Conservation (phyloP, 1,140 invertebrate species). For the Thaumetopoea pityocampa region DNA sequence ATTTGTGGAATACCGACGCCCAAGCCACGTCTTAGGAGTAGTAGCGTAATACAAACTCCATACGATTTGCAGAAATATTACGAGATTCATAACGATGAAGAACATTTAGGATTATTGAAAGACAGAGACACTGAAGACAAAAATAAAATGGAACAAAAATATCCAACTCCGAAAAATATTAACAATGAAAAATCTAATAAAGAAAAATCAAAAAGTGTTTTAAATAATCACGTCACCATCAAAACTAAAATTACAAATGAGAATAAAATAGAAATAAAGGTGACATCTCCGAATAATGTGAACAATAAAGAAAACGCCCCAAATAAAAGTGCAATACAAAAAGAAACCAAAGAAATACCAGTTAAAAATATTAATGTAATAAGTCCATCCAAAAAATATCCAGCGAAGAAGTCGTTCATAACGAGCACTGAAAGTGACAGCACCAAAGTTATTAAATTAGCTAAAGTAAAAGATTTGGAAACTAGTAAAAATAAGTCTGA, state of each 20-base stretch:
- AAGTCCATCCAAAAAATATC: constrained; percentile 71
- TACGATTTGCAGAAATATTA: constrained; percentile 74
- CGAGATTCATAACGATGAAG: constrained; percentile 67
- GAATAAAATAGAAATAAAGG: constrained; percentile 35
- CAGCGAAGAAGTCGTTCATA: constrained; percentile 55
- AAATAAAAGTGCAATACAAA: constrained; percentile 62
- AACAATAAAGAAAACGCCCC: constrained; percentile 49
- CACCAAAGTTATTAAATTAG: constrained; percentile 62
- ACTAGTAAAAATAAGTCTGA: constrained; percentile 62
- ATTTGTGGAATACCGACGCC: constrained; percentile 40
- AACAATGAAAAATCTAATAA: constrained; percentile 40
- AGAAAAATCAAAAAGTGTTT: constrained; percentile 39
- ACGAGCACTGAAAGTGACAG: constrained; percentile 56
- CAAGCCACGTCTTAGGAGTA: constrained; percentile 61
- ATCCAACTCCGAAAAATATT: constrained; percentile 45
- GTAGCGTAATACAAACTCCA: constrained; percentile 72
- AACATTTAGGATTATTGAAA: constrained; percentile 61
- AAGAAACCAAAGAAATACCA: constrained; percentile 64
- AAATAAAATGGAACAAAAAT: constrained; percentile 36
- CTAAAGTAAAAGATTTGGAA: constrained; percentile 68
- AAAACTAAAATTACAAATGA: constrained; percentile 20
- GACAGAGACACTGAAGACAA: constrained; percentile 41
- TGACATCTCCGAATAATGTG: constrained; percentile 28
- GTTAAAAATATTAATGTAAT: constrained; percentile 60
- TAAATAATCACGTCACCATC: constrained; percentile 29